Conservation (phyloP, 2,797 vertebrate genomes). For the Anas bahamensis region DNA sequence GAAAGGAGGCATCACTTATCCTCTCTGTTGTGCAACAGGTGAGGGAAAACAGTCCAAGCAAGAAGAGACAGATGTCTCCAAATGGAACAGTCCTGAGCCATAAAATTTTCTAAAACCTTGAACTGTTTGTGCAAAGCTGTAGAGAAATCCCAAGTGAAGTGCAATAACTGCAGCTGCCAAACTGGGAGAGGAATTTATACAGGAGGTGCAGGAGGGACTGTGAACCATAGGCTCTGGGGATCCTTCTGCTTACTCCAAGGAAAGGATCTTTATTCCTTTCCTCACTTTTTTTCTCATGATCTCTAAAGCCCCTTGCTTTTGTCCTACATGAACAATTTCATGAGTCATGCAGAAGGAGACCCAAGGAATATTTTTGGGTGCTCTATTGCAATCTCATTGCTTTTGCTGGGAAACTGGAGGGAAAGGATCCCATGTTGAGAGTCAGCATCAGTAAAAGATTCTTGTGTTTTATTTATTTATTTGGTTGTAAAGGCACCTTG, state of each 20-base stretch:
- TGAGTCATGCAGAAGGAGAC: neutral
- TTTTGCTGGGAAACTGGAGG: neutral
- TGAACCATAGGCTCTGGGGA: neutral
- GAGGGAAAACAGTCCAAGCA: no score
- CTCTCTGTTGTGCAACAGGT: neutral
- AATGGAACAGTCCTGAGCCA: neutral
- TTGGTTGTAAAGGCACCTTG: neutral
- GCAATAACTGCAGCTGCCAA: neutral
- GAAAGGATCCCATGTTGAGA: neutral
- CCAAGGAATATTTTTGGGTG: neutral
- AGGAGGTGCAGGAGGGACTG: neutral
- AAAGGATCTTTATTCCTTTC: neutral
- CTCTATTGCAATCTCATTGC: neutral
- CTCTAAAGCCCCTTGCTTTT: neutral
- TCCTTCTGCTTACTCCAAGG: neutral
- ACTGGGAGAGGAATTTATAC: neutral
- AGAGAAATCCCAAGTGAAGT: neutral
- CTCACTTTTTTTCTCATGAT: neutral
- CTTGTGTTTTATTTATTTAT: neutral
- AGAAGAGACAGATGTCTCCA: neutral
- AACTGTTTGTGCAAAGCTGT: neutral
- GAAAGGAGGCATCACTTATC: neutral
- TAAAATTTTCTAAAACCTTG: neutral
- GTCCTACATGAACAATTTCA: neutral
- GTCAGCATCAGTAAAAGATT: neutral